A percentile compares a stretch with the other conserved stretches of the same genome.
phyloP scores from a whole-genome alignment of 2,888 invertebrate genomes.

The Endotricha flammealis region DNA sequence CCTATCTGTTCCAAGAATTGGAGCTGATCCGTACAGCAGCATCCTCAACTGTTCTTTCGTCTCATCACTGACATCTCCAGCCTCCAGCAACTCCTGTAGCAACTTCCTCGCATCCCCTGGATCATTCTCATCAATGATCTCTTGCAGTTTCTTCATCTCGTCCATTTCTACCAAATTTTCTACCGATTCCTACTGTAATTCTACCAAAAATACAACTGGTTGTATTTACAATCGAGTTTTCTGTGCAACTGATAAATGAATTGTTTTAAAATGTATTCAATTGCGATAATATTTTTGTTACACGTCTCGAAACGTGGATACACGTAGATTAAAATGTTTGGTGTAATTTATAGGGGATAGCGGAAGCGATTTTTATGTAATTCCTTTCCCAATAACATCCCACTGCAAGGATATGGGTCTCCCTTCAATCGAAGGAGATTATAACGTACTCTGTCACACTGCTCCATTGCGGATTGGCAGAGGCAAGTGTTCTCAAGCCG shows the following conservation, averaged over 20 bases:
- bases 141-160: slow-evolving; percentile 38
- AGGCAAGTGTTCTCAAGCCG: too few species aligned
- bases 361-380: too few species aligned
- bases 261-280: slow-evolving; percentile 5
- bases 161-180: slow-evolving; percentile 23
- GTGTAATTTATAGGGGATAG: slow-evolving; percentile 19
- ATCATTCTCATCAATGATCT: slow-evolving; percentile 42
- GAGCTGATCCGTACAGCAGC: slow-evolving; percentile 66
- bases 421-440: too few species aligned
- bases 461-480: too few species aligned
- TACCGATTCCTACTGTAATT: background rate
- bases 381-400: too few species aligned
- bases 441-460: too few species aligned
- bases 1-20: slow-evolving; percentile 45
- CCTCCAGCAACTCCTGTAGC: slow-evolving; percentile 77
- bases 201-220: background rate
- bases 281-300: background rate
- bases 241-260: slow-evolving; percentile 7
- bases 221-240: background rate
- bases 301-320: slow-evolving; percentile 35
- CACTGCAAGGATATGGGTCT: too few species aligned
- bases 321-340: slow-evolving; percentile 32
- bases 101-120: slow-evolving; percentile 72
- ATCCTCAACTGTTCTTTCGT: slow-evolving; percentile 78
- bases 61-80: slow-evolving; percentile 79